phyloP scores from a whole-genome alignment of 2,113 vertebrate genomes.

The Lates calcarifer region DNA sequence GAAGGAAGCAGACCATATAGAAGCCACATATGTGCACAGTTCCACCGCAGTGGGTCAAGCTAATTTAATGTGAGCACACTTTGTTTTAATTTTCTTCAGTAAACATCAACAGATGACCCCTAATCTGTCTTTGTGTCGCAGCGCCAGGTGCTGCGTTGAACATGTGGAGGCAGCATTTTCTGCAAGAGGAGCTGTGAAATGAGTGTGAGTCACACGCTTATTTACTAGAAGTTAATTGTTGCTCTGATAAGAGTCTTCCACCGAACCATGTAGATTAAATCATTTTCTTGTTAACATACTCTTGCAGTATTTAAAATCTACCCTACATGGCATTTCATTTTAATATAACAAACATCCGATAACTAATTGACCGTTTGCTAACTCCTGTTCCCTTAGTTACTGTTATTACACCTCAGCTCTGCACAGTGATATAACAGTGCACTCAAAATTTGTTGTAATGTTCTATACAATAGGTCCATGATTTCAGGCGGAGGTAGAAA shows the following conservation, averaged over 20 bases:
- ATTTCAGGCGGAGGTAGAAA: no score
- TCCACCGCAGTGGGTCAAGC: conserved; percentile 38
- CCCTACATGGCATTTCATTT: background rate
- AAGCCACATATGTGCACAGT: conserved; percentile 41
- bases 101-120: conserved; percentile 65
- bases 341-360: no score
- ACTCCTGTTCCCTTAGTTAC: no score
- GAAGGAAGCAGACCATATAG: conserved; percentile 5
- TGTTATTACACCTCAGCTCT: no score
- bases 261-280: conserved; percentile 21
- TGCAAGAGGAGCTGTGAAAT: conserved; percentile 67
- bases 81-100: conserved; percentile 67
- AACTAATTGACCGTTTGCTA: no score
- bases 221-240: conserved; percentile 53
- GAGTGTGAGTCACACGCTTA: conserved; percentile 47
- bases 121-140: conserved; percentile 62
- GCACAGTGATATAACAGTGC: no score
- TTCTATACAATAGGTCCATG: no score
- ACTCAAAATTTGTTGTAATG: no score
- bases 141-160: conserved; percentile 66
- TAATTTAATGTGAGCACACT: conserved; percentile 36
- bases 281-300: background rate
- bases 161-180: conserved; percentile 62
- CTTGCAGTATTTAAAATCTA: background rate
- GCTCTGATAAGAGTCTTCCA: conserved; percentile 27